These are phyloP conservation scores for Mycteria americana DNA, from an alignment of 2,797 vertebrate species.

Conservation along the genomic window DNA sequence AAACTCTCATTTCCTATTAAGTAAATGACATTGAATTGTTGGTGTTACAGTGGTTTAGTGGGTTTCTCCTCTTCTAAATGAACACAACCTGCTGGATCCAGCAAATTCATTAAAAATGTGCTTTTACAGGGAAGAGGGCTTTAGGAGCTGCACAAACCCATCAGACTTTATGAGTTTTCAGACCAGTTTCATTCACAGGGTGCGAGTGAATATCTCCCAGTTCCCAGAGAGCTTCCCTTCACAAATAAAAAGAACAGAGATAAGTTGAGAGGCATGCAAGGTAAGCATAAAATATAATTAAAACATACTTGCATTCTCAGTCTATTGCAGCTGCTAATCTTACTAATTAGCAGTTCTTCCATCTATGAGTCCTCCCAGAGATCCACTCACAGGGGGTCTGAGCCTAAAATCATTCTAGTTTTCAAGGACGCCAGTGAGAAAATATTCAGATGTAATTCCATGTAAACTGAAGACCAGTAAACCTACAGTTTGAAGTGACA, in stretches of 20 bases:
- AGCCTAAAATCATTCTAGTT: background rate
- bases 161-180: slow-evolving; percentile 46
- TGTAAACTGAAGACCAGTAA: background rate
- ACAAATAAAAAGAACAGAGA: slow-evolving; percentile 32
- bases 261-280: background rate
- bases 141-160: background rate
- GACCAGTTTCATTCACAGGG: background rate
- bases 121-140: slow-evolving; percentile 18
- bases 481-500: background rate
- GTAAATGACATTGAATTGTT: slow-evolving; percentile 58
- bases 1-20: slow-evolving; percentile 70
- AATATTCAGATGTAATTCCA: background rate
- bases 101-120: slow-evolving; percentile 49
- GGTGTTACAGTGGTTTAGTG: slow-evolving; percentile 31
- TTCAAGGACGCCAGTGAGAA: background rate
- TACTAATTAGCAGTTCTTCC: background rate
- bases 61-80: slow-evolving; percentile 49
- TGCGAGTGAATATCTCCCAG: slow-evolving; percentile 19
- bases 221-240: background rate
- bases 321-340: background rate
- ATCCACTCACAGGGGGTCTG: background rate
- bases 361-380: background rate
- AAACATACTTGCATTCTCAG: background rate
- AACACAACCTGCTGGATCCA: slow-evolving; percentile 24
- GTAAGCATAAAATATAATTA: background rate